Base-by-base conservation (phyloP, 2,113 vertebrate genomes). In the Entomyzon cyanotis region DNA sequence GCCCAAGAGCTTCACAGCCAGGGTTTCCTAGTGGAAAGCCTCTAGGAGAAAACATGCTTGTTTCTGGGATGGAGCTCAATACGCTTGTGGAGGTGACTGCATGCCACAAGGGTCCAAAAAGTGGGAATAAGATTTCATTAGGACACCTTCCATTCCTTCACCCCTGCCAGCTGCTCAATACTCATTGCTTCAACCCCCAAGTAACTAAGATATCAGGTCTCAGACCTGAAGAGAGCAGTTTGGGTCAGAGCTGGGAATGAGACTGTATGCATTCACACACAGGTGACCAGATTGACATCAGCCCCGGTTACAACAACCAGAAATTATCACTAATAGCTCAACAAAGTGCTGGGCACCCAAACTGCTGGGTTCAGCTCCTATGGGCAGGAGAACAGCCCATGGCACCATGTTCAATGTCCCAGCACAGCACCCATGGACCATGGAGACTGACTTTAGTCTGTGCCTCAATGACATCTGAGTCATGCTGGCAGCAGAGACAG, bases 71-170 rank as follows among this genome's bases (percentile, higher is more conserved):
- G 68, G 50, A 91, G 8, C 41, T 81, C 14, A 75, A 58, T 7
- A 21, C 0, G 0, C 9, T 19, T 68, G 19, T 46, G 12, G 42
- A 86, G 6, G 7, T 74, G 70, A 68, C 50, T 74, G 53, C 11
- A 19, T 15, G 15, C 14, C 76, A 65, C 22, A 39, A 76, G 10
- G 28, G n/a, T 46, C 9, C 31, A 58, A 55, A 41, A 35, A 63
- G 25, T 21, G 14, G 18, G 15, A 8, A 46, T 37, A 42, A 68
- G 42, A 23, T 78, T 81, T 92, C 27, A 41, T 0, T 25, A 33
- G 59, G 33, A 74, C 42, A 69, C 27, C 5, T 76, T 74, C 63
- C 24, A 59, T 37, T 87, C 52, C 44, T 83, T 80, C 41, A n/a
- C 5, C 18, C 28, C 24, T 73, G 14, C 8, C 2, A 2, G 37